A percentile compares a stretch with the other conserved stretches of the same genome.
These are phyloP conservation scores for Fundulus diaphanus DNA, from an alignment of 2,797 vertebrate species.

Conservation along the genomic window DNA sequence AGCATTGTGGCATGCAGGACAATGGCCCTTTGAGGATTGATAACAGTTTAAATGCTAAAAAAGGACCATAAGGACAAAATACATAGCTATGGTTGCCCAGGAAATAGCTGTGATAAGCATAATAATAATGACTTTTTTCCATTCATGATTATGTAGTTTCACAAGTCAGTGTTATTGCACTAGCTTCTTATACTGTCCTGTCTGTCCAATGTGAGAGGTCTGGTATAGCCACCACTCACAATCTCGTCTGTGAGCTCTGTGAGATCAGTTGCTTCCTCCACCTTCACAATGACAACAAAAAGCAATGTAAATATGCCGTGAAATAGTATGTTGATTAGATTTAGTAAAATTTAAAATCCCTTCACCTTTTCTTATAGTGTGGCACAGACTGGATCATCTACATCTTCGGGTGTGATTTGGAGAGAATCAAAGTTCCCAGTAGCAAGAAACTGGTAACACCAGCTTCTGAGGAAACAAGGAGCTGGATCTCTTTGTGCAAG, in stretches of 20 bases:
- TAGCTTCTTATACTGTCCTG: neutral
- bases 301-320: too few relatives aligned
- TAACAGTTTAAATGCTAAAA: neutral
- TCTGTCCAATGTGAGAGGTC: too few relatives aligned
- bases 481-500: neutral
- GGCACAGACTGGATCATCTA: neutral
- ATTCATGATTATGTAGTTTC: too few relatives aligned
- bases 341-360: too few relatives aligned
- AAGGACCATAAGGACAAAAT: too few relatives aligned
- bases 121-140: too few relatives aligned
- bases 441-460: conserved; percentile 4
- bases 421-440: neutral
- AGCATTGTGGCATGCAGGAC: neutral
- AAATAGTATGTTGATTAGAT: too few relatives aligned
- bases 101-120: too few relatives aligned
- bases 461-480: neutral
- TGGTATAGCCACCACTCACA: too few relatives aligned
- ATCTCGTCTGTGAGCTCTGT: too few relatives aligned
- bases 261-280: neutral
- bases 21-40: neutral
- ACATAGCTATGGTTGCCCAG: too few relatives aligned
- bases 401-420: neutral
- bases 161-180: too few relatives aligned
- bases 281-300: neutral
- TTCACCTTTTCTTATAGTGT: neutral